Base-by-base conservation (phyloP, 2,888 invertebrate genomes). In the Volucella inanis region DNA sequence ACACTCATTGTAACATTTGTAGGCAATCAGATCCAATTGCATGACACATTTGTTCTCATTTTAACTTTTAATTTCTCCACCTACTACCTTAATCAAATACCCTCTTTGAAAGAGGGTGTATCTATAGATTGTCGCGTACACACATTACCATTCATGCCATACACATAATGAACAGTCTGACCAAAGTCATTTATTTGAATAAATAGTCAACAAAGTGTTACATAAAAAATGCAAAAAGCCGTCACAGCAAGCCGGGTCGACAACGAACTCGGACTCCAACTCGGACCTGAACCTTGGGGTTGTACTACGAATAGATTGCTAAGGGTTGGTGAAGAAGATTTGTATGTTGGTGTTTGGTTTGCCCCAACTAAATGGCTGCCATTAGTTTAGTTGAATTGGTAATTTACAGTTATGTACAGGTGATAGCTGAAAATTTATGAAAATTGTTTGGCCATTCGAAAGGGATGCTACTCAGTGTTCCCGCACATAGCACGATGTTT, bases 351-450 rank as follows among this genome's bases (percentile, higher is more conserved):
- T 14, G 77, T 54, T 77, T 49, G 11, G 59, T 22, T 22, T 22
- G 22, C 22, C 22, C 70, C 22, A 70, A 64, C 81, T 70, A 75
- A 75, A 81, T 81, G 68, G 62, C 62, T 62, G 57, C 64, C 70
- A 75, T 75, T 70, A 70, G 77, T 77, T 77, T 62, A 50, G 77
- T 14, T 77, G 62, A 77, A 77, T 77, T 77, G 70, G 68, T 77
- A 77, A 77, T 77, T 77, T 77, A 77, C 68, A 77, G 77, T 77
- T 47, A 70, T 77, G 55, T 70, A 62, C 77, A 77, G 77, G 77
- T 77, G 70, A 77, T 77, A 77, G 62, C 70, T 70, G 62, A 77
- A 77, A 22, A 77, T 68, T 77, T 77, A 77, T 76, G 76, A 76
- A 76, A 76, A 76, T 76, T 76, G 76, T 62, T 50, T 54, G 67